Evolutionary conservation across 2,113 vertebrate species (phyloP).

Genomic region (Dissostichus mawsoni): DNA sequence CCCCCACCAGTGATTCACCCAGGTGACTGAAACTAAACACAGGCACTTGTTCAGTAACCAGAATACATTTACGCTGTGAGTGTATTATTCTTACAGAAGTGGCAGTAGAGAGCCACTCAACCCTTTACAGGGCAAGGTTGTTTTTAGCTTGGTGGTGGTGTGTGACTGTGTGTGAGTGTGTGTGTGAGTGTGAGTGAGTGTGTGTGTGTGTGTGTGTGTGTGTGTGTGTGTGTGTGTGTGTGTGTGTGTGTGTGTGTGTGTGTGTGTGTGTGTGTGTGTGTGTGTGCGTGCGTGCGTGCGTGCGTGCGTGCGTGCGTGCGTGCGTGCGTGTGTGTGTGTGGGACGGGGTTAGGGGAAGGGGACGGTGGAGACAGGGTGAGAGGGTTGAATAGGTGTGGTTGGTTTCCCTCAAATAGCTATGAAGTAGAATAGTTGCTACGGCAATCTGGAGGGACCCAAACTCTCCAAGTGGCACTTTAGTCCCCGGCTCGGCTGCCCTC

Average conservation of each 20-base stretch:
- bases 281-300: too few species aligned
- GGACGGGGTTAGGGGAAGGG: conserved; percentile 16
- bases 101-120: conserved; percentile 79
- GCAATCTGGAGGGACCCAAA: conserved; percentile 70
- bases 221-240: conserved; percentile 38
- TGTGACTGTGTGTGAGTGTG: conserved; percentile 43
- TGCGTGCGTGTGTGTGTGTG: too few species aligned
- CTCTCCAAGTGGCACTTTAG: conserved; percentile 70
- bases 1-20: conserved; percentile 66
- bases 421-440: conserved; percentile 75
- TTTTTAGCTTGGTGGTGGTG: conserved; percentile 54
- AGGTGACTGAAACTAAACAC: conserved; percentile 76
- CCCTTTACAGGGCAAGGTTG: conserved; percentile 75
- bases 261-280: too few species aligned
- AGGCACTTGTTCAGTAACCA: conserved; percentile 75
- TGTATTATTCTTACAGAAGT: conserved; percentile 84
- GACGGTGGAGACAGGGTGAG: conserved; percentile 50
- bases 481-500: conserved; percentile 62
- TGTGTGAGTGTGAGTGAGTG: conserved; percentile 34
- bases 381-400: conserved; percentile 54
- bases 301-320: too few species aligned
- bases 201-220: conserved; percentile 1
- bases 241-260: too few species aligned
- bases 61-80: conserved; percentile 75
- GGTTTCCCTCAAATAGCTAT: conserved; percentile 70